phyloP scores from a whole-genome alignment of 2,797 vertebrate species.

The Oceanodroma leucorhoa region DNA sequence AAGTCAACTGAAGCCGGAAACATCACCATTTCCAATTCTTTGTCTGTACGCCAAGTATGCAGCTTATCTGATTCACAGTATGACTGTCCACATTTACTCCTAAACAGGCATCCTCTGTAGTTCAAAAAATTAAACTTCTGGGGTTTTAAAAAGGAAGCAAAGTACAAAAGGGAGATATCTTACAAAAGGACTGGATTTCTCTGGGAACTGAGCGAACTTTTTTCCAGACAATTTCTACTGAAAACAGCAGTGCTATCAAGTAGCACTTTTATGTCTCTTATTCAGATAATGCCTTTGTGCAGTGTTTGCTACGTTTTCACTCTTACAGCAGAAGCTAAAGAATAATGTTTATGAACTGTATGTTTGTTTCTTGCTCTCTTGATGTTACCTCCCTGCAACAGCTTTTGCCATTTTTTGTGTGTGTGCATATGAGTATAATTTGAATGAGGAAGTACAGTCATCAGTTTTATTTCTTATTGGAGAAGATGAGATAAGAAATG shows the following conservation, averaged over 20 bases:
- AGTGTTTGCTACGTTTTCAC: not conserved
- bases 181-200: not conserved
- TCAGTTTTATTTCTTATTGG: not conserved
- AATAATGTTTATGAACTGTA: not conserved
- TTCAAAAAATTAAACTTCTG: not conserved
- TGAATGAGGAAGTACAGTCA: not conserved
- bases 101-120: conserved; percentile 38
- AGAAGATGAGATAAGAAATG: not conserved
- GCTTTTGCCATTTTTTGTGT: not conserved
- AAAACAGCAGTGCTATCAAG: not conserved
- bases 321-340: not conserved
- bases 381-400: not conserved
- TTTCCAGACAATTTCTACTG: not conserved
- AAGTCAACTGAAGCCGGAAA: conserved; percentile 7
- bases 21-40: not conserved
- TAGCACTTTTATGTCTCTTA: not conserved
- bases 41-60: conserved; percentile 37
- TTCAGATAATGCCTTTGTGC: not conserved
- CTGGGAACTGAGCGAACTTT: not conserved
- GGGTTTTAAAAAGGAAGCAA: conserved; percentile 15
- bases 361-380: not conserved
- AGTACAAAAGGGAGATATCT: not conserved
- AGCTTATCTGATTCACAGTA: conserved; percentile 54
- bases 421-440: not conserved
- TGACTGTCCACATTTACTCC: conserved; percentile 51